phyloP scores from a whole-genome alignment of 1,140 invertebrate genomes.

The Drosophila trapezifrons region DNA sequence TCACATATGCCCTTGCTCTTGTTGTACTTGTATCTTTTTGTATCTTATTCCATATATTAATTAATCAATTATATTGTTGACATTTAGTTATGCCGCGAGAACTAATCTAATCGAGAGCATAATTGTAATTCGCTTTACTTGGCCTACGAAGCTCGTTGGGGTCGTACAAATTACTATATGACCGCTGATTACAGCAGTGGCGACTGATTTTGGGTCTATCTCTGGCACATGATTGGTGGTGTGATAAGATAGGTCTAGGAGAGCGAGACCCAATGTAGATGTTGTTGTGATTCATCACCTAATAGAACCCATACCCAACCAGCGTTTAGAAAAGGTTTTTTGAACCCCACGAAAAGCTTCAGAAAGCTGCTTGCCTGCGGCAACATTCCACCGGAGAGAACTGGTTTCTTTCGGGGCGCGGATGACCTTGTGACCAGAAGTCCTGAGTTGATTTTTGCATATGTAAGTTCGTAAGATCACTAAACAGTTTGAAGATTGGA shows the following conservation, averaged over 20 bases:
- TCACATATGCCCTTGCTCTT: background rate
- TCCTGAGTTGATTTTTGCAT: conserved; percentile 5
- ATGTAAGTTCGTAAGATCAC: conserved; percentile 2
- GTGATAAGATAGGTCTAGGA: conserved; percentile 35
- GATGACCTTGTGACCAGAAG: conserved; percentile 33
- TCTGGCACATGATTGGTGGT: background rate
- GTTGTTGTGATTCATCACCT: conserved; percentile 21
- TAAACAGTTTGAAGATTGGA: conserved; percentile 6
- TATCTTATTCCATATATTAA: background rate
- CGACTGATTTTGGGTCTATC: conserved; percentile 1
- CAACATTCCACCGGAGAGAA: conserved; percentile 17
- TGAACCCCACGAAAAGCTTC: conserved; percentile 29
- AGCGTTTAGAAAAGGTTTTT: conserved; percentile 18
- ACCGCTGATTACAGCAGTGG: conserved; percentile 55
- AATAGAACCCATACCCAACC: conserved; percentile 7
- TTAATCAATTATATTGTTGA: conserved; percentile 18
- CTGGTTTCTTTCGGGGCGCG: conserved; percentile 10
- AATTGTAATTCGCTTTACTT: conserved; percentile 63
- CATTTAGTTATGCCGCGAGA: conserved; percentile 4
- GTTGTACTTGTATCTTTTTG: background rate
- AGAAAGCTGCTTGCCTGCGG: conserved; percentile 7
- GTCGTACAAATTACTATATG: conserved; percentile 47
- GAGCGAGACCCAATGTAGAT: background rate
- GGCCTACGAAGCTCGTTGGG: conserved; percentile 23
- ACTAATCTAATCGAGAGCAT: conserved; percentile 56